These are phyloP conservation scores for Caenorhabditis sinica DNA, from an alignment of 2,888 invertebrate genomes.

Conservation along the genomic window DNA sequence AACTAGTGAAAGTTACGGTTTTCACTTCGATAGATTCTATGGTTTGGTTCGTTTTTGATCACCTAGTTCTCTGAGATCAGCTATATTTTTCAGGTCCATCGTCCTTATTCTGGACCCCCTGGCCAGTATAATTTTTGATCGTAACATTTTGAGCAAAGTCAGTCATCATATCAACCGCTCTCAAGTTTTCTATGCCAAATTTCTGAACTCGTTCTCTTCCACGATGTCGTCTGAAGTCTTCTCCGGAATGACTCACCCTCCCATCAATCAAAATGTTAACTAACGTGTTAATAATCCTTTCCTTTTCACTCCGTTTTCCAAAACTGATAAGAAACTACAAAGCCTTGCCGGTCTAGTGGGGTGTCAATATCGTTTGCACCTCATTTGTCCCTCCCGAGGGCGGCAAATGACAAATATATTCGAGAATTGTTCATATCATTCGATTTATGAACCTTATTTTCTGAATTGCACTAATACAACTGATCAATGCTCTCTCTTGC, in stretches of 20 bases:
- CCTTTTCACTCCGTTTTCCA: not conserved
- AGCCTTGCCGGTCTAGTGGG: not conserved
- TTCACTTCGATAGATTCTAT: conserved; percentile 39
- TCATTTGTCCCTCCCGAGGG: not conserved
- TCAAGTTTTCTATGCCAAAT: conserved; percentile 26
- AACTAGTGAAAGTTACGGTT: conserved; percentile 14
- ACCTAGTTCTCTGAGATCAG: no score
- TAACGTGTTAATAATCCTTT: conserved; percentile 19
- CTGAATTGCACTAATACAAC: conserved; percentile 44
- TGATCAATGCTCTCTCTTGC: conserved; percentile 36
- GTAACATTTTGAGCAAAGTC: conserved; percentile 17
- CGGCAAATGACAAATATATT: conserved; percentile 29
- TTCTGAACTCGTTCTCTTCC: conserved; percentile 15
- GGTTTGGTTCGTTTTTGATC: conserved; percentile 29
- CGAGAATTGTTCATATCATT: conserved; percentile 42
- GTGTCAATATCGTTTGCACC: not conserved
- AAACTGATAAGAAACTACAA: conserved; percentile 24
- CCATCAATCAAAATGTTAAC: not conserved
- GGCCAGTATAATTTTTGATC: conserved; percentile 35
- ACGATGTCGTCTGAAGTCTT: not conserved
- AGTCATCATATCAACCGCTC: conserved; percentile 13
- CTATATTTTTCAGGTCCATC: conserved; percentile 37
- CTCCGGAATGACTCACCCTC: conserved; percentile 7
- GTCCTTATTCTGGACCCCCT: conserved; percentile 43
- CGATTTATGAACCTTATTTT: conserved; percentile 4